These are phyloP conservation scores for Adelphocoris suturalis DNA, from an alignment of 2,888 invertebrate genomes.

Conservation along the genomic window DNA sequence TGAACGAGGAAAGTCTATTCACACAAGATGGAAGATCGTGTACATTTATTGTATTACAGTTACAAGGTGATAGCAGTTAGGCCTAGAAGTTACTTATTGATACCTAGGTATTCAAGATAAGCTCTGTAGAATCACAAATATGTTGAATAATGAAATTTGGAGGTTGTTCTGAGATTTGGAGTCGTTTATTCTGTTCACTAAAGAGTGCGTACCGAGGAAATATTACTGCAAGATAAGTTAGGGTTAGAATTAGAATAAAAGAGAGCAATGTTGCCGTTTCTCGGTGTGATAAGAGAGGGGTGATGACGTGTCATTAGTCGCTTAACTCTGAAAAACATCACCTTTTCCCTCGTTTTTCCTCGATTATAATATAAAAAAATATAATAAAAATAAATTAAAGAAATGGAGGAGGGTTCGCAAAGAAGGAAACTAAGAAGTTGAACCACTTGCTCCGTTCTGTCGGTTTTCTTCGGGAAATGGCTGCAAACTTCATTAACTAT, in stretches of 20 bases:
- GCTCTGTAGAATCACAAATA: too few relatives aligned
- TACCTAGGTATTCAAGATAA: too few relatives aligned
- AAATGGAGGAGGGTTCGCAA: conserved; percentile 1
- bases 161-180: too few relatives aligned
- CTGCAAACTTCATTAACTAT: conserved; percentile 64
- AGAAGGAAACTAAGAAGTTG: conserved; percentile 61
- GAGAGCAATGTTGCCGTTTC: neutral
- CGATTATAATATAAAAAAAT: conserved; percentile 4
- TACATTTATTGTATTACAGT: too few relatives aligned
- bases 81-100: too few relatives aligned
- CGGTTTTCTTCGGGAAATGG: conserved; percentile 43
- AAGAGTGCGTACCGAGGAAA: neutral
- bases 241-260: conserved; percentile 33
- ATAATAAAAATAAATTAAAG: neutral
- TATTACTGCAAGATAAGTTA: conserved; percentile 26
- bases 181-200: neutral
- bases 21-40: too few relatives aligned
- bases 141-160: too few relatives aligned
- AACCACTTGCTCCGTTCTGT: conserved; percentile 45
- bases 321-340: neutral
- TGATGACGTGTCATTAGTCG: conserved; percentile 48
- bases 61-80: too few relatives aligned
- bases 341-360: conserved; percentile 35
- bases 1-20: too few relatives aligned
- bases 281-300: neutral